Evolutionary conservation across 92 coral and sea anemone genomes (phyloP).

Genomic region (Diadumene lineata): DNA sequence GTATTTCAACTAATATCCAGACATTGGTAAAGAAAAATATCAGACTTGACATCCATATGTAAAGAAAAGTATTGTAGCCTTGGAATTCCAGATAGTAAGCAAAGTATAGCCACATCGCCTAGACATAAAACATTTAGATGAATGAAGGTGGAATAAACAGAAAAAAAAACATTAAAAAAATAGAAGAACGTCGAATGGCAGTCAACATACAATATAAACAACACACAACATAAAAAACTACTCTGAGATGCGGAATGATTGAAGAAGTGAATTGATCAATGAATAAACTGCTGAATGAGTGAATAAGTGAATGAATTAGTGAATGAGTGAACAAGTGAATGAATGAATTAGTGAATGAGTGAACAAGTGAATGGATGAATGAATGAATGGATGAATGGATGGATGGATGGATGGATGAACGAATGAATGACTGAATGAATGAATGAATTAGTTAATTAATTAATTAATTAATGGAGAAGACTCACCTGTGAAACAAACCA

Average conservation of each 20-base stretch:
- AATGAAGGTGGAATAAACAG: neutral
- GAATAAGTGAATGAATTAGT: neutral
- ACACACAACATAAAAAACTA: neutral
- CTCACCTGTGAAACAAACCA: constrained; percentile 93
- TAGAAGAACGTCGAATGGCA: neutral
- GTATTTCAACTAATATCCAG: constrained; percentile 65
- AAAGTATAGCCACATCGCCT: constrained; percentile 84
- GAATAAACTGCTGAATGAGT: neutral
- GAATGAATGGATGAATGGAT: neutral
- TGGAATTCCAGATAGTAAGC: constrained; percentile 94
- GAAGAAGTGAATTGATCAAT: neutral
- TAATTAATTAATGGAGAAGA: neutral
- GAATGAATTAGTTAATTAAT: neutral
- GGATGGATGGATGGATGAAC: neutral
- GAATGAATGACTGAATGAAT: neutral
- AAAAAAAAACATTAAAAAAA: neutral
- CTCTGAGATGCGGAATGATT: neutral
- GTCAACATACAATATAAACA: too few relatives aligned
- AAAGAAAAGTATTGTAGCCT: constrained; percentile 83
- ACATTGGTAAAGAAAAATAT: constrained; percentile 81
- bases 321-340: neutral
- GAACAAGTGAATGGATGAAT: neutral
- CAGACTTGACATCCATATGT: constrained; percentile 80
- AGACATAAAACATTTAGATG: constrained; percentile 10
- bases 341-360: neutral